Percentiles rank a stretch among this genome's conserved stretches.
Conservation (phyloP, 2,888 invertebrate genomes). For the Spialia ferax region DNA sequence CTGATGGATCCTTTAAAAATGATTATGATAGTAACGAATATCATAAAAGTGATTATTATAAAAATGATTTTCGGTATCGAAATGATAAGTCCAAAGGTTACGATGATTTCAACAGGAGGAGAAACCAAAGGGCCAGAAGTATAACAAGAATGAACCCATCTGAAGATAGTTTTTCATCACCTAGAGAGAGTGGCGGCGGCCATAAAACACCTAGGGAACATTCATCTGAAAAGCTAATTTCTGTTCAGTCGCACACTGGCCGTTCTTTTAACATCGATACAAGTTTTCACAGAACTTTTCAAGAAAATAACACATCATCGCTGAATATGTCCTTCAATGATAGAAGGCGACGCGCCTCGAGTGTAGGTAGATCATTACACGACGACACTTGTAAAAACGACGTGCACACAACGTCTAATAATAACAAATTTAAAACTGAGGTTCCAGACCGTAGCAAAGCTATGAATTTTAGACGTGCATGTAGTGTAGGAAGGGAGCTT, state of each 20-base stretch:
- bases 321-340: constrained; percentile 53
- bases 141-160: constrained; percentile 48
- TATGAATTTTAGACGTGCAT: constrained; percentile 61
- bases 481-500: constrained; percentile 70
- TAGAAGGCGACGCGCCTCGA: constrained; percentile 69
- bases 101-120: constrained; percentile 50
- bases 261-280: constrained; percentile 74
- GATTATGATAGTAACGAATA: constrained; percentile 47
- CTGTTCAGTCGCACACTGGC: constrained; percentile 60
- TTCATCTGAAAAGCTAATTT: constrained; percentile 45
- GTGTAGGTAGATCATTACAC: constrained; percentile 68
- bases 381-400: constrained; percentile 14
- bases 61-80: constrained; percentile 45
- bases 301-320: constrained; percentile 54
- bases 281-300: constrained; percentile 71
- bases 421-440: background rate
- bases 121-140: constrained; percentile 53
- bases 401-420: background rate
- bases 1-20: constrained; percentile 47
- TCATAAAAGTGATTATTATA: constrained; percentile 43
- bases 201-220: constrained; percentile 14
- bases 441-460: constrained; percentile 1
- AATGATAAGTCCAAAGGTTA: constrained; percentile 48
- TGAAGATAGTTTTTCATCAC: constrained; percentile 43
- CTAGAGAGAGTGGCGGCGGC: constrained; percentile 41